Percentiles rank a stretch among this genome's conserved stretches.
Evolutionary conservation across 2,888 invertebrate species (phyloP).

Genomic region (Pseudococcus viburni): DNA sequence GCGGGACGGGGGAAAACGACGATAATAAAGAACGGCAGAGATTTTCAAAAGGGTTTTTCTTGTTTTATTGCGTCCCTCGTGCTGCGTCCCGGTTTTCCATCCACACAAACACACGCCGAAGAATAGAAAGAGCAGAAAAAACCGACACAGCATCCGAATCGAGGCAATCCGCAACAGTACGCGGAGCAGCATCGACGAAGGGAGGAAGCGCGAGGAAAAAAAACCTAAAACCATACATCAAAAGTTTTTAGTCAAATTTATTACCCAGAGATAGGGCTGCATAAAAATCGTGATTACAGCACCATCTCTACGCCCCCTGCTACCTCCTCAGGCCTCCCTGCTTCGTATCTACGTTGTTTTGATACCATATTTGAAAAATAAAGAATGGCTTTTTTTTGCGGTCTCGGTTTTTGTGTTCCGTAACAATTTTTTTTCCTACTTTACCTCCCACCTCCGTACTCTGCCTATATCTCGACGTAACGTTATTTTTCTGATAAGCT

Average conservation of each 20-base stretch:
- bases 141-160: background rate
- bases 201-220: constrained; percentile 16
- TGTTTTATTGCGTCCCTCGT: constrained; percentile 58
- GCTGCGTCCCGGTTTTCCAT: background rate
- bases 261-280: constrained; percentile 69
- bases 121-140: background rate
- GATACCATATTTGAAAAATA: constrained; percentile 65
- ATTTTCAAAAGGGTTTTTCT: constrained; percentile 63
- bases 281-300: constrained; percentile 65
- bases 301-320: constrained; percentile 28
- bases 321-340: background rate
- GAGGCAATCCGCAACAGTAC: constrained; percentile 3
- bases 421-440: constrained; percentile 63
- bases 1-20: background rate
- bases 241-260: constrained; percentile 69
- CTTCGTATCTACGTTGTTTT: constrained; percentile 39
- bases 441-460: background rate
- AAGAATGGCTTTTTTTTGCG: constrained; percentile 66
- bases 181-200: too few relatives aligned
- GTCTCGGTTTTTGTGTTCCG: constrained; percentile 66
- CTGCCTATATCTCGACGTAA: constrained; percentile 23
- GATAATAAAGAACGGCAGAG: constrained; percentile 59
- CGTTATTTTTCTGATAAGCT: constrained; percentile 66
- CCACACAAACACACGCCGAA: background rate
- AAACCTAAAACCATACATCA: constrained; percentile 69